A percentile compares a stretch with the other conserved stretches of the same genome.
Conservation (phyloP, 1,140 invertebrate genomes). For the Drosophila pseudoananassae region DNA sequence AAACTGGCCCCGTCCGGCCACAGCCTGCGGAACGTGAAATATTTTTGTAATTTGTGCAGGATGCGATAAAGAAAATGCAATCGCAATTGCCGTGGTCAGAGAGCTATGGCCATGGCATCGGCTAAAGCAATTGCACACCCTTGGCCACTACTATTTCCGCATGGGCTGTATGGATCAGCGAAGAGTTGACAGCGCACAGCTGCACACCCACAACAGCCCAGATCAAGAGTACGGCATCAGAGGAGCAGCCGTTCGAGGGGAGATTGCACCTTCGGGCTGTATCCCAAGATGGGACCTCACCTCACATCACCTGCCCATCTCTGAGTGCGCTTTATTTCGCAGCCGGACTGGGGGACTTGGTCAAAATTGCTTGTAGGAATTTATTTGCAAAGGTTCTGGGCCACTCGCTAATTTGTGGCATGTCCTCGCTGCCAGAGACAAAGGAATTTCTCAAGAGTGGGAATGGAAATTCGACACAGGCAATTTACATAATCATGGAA, state of each 20-base stretch:
- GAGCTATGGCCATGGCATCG: slow-evolving; percentile 5
- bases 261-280: slow-evolving; percentile 38
- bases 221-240: not conserved
- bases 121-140: slow-evolving; percentile 38
- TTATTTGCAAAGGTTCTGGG: slow-evolving; percentile 61
- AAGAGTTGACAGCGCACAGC: slow-evolving; percentile 50
- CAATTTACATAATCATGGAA: slow-evolving; percentile 72
- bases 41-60: slow-evolving; percentile 70
- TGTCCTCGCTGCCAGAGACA: slow-evolving; percentile 44
- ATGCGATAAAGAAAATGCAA: slow-evolving; percentile 71
- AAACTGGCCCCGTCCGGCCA: slow-evolving; percentile 9
- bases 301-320: slow-evolving; percentile 62
- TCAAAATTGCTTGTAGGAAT: slow-evolving; percentile 66
- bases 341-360: slow-evolving; percentile 10
- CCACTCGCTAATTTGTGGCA: slow-evolving; percentile 69
- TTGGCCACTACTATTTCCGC: slow-evolving; percentile 44
- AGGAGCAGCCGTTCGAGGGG: not conserved
- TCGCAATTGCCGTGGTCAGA: slow-evolving; percentile 28
- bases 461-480: slow-evolving; percentile 57
- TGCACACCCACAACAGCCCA: slow-evolving; percentile 57
- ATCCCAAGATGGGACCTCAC: slow-evolving; percentile 26
- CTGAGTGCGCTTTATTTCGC: slow-evolving; percentile 19
- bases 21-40: slow-evolving; percentile 54
- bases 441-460: slow-evolving; percentile 58
- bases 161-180: slow-evolving; percentile 48